A percentile compares a stretch with the other conserved stretches of the same genome.
Conservation (phyloP, 2,888 invertebrate species). For the Opisthograptis luteolata region DNA sequence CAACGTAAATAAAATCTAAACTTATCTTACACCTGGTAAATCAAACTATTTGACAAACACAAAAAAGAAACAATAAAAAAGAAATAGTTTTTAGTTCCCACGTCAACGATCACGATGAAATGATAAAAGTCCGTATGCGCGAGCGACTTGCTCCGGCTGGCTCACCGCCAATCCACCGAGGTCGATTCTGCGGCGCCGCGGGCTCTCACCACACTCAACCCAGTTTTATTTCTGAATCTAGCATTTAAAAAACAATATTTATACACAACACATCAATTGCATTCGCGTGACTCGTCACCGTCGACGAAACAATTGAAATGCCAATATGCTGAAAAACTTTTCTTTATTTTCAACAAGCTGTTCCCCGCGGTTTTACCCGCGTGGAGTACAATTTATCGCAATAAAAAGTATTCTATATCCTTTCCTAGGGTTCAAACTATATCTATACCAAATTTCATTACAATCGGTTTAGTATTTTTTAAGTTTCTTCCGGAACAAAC, state of each 20-base stretch:
- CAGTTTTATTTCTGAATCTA: conserved; percentile 53
- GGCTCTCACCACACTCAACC: conserved; percentile 70
- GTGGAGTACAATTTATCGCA: too few relatives aligned
- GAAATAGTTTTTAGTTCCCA: conserved; percentile 29
- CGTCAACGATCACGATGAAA: conserved; percentile 24
- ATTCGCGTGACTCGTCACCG: conserved; percentile 1
- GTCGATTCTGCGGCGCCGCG: conserved; percentile 72
- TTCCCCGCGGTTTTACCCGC: too few relatives aligned
- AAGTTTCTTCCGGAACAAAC: too few relatives aligned
- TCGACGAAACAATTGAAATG: neutral
- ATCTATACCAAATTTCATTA: too few relatives aligned
- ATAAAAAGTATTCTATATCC: too few relatives aligned
- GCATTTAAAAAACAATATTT: conserved; percentile 23
- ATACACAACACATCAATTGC: conserved; percentile 7
- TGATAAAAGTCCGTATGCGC: conserved; percentile 51
- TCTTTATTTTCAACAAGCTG: too few relatives aligned
- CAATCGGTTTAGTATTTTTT: too few relatives aligned
- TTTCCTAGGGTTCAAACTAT: too few relatives aligned
- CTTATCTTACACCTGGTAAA: neutral
- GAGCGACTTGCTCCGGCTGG: conserved; percentile 58
- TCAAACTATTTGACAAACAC: conserved; percentile 25
- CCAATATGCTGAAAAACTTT: too few relatives aligned
- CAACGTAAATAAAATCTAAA: neutral
- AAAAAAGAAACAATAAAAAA: conserved; percentile 49
- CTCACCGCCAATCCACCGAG: conserved; percentile 67